phyloP scores from a whole-genome alignment of 2,113 vertebrate genomes.

The Empidonax alnorum region DNA sequence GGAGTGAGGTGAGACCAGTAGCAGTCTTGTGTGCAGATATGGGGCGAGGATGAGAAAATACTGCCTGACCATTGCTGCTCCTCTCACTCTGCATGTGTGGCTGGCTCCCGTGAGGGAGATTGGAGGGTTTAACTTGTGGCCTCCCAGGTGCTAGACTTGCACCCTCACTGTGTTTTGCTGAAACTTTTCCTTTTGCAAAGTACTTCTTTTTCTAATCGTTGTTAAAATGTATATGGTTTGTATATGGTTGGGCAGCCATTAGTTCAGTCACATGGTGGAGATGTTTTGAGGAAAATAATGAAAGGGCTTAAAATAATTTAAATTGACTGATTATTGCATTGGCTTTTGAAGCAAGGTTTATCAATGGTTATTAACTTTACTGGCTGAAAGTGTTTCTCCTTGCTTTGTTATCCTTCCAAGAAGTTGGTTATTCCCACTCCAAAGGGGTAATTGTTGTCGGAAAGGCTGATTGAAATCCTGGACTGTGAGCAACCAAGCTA shows the following conservation, averaged over 20 bases:
- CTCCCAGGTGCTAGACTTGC: background rate
- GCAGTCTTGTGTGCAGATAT: fast-evolving
- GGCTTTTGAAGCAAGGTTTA: background rate
- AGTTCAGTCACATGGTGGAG: background rate
- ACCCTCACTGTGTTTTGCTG: background rate
- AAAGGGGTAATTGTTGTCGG: background rate
- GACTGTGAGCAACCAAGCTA: background rate
- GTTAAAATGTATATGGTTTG: fast-evolving
- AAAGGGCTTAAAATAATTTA: background rate
- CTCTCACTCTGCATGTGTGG: fast-evolving
- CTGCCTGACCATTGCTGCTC: background rate
- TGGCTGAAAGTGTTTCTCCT: background rate
- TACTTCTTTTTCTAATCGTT: background rate
- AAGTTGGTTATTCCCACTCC: background rate
- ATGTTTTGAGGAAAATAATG: background rate
- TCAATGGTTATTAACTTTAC: background rate
- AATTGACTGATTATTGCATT: background rate
- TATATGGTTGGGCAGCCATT: fast-evolving
- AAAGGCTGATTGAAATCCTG: background rate
- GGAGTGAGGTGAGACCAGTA: background rate
- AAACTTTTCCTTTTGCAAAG: background rate
- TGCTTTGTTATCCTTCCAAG: background rate
- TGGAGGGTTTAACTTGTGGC: background rate
- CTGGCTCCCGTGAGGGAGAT: fast-evolving
- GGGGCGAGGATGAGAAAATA: background rate